These are phyloP conservation scores for Sepiola atlantica DNA, from an alignment of 2,888 invertebrate genomes.

Conservation along the genomic window DNA sequence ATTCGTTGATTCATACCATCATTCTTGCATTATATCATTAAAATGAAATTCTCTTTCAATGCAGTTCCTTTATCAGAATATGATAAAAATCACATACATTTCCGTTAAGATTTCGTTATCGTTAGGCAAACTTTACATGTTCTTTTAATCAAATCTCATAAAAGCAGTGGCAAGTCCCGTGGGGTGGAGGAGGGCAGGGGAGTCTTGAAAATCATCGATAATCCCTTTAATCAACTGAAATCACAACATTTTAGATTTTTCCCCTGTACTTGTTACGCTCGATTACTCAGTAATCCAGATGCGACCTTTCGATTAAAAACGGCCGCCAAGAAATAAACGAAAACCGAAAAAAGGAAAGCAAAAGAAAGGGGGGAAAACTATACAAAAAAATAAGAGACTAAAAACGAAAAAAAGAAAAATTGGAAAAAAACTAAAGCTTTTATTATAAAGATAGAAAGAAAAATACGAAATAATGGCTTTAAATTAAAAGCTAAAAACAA, in stretches of 20 bases:
- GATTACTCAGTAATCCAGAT: constrained; percentile 32
- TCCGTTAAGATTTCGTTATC: neutral
- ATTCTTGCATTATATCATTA: neutral
- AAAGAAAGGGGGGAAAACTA: neutral
- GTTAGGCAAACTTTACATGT: neutral
- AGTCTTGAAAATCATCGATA: neutral
- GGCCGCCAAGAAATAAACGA: neutral
- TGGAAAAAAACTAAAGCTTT: neutral
- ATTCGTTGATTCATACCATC: neutral
- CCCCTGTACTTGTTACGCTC: neutral
- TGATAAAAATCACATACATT: neutral
- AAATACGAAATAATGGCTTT: no score
- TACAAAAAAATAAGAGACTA: neutral
- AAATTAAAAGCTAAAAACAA: neutral
- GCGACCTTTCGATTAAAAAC: neutral
- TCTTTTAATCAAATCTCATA: neutral
- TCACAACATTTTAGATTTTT: neutral
- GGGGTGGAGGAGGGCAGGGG: neutral
- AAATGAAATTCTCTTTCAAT: neutral
- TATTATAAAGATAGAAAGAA: no score
- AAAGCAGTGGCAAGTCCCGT: neutral
- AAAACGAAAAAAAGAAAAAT: neutral
- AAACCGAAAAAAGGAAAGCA: neutral
- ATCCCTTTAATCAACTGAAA: neutral
- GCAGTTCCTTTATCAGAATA: neutral